A percentile compares a stretch with the other conserved stretches of the same genome.
phyloP scores from a whole-genome alignment of 1,140 invertebrate genomes.

The Drosophila kanapiae region DNA sequence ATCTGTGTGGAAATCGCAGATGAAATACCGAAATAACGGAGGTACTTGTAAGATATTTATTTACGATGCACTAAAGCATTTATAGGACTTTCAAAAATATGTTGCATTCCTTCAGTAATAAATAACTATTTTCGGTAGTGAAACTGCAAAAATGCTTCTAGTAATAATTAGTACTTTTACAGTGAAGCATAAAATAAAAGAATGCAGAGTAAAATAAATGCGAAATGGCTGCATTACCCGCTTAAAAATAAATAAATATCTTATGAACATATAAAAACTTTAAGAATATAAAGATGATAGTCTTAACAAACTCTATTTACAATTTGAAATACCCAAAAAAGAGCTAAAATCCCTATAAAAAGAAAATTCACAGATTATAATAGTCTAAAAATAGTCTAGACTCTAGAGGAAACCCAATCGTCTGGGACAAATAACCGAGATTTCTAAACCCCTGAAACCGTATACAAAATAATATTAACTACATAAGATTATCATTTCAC shows the following conservation, averaged over 20 bases:
- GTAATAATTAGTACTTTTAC: neutral
- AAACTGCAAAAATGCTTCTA: neutral
- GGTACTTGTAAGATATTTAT: neutral
- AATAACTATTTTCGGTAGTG: constrained; percentile 2
- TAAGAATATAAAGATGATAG: neutral
- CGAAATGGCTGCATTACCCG: neutral
- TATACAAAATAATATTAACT: constrained; percentile 15
- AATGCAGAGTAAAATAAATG: neutral
- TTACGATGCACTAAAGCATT: constrained; percentile 1
- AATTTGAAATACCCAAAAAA: neutral
- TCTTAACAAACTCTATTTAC: neutral
- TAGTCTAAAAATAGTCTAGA: neutral
- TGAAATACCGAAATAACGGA: constrained; percentile 12
- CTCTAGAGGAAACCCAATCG: neutral
- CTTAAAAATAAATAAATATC: neutral
- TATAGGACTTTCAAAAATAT: neutral
- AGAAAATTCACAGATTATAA: neutral
- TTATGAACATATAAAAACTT: neutral
- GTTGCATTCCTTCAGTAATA: neutral
- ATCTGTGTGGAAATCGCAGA: neutral
- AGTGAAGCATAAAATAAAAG: too few relatives aligned
- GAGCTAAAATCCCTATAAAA: neutral
- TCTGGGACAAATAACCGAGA: neutral
- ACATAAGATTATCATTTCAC: constrained; percentile 44
- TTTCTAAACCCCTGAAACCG: constrained; percentile 20